These are phyloP conservation scores for Tapera naevia DNA, from an alignment of 2,797 vertebrate species.

Conservation along the genomic window DNA sequence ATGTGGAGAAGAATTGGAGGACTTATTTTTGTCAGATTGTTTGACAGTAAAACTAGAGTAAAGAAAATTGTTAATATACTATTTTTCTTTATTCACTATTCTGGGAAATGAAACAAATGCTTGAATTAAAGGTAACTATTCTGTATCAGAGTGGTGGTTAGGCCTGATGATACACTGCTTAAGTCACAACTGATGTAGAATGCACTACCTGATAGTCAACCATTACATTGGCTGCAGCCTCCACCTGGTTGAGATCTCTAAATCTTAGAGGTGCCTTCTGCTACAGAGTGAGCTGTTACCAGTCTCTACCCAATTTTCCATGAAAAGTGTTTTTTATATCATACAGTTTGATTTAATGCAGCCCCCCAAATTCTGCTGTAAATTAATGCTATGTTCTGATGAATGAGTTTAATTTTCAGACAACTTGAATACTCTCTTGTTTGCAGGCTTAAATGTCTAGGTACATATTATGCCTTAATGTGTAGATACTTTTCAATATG, in stretches of 20 bases:
- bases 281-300: slow-evolving; percentile 11
- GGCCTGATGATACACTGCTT: neutral
- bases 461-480: neutral
- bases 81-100: neutral
- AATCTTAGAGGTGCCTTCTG: neutral
- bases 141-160: neutral
- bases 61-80: neutral
- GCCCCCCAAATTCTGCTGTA: neutral
- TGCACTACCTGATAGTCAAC: neutral
- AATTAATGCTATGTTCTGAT: neutral
- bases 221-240: neutral
- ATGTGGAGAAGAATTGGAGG: neutral
- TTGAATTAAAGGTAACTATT: neutral
- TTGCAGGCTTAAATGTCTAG: neutral
- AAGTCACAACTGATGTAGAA: neutral
- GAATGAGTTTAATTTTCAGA: neutral
- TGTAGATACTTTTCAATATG: neutral
- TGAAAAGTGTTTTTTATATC: no score
- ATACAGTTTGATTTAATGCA: neutral
- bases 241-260: neutral
- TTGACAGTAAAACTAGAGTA: neutral
- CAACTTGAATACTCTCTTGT: neutral
- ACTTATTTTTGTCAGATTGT: neutral
- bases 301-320: slow-evolving; percentile 14
- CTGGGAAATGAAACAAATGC: neutral